A percentile compares a stretch with the other conserved stretches of the same genome.
These are phyloP conservation scores for Procavia capensis DNA, from an alignment of 2,113 vertebrate species.

Conservation along the genomic window DNA sequence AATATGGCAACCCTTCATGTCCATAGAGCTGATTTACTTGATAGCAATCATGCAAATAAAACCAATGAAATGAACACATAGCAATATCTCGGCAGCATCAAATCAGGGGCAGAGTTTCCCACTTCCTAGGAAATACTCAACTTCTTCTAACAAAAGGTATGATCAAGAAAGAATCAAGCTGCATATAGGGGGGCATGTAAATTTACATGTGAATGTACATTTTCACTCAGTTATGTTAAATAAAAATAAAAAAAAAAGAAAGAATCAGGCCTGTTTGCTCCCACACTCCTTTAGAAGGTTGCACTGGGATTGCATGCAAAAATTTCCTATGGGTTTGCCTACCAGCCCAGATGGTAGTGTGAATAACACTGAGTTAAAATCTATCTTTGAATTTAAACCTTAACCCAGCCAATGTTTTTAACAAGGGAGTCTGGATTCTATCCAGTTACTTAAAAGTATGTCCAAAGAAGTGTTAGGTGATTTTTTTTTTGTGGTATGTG, in stretches of 20 bases:
- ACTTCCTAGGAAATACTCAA: background rate
- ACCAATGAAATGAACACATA: background rate
- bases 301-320: background rate
- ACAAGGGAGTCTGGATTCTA: conserved; percentile 4
- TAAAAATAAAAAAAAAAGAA: conserved; percentile 51
- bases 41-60: background rate
- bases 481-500: conserved; percentile 17
- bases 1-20: background rate
- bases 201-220: too few relatives aligned
- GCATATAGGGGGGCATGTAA: too few relatives aligned
- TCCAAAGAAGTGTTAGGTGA: conserved; percentile 54
- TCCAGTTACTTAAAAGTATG: conserved; percentile 70
- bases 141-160: background rate
- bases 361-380: conserved; percentile 59
- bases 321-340: conserved; percentile 24
- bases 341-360: background rate
- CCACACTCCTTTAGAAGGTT: conserved; percentile 47
- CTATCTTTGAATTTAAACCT: conserved; percentile 61
- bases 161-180: conserved; percentile 1
- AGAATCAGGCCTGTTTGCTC: background rate
- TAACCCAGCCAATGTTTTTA: conserved; percentile 49
- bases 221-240: too few relatives aligned
- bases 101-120: background rate
- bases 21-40: background rate
- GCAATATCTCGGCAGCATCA: background rate